Evolutionary conservation across 2,888 invertebrate genomes (phyloP).

Genomic region (Philopedon plagiatum): DNA sequence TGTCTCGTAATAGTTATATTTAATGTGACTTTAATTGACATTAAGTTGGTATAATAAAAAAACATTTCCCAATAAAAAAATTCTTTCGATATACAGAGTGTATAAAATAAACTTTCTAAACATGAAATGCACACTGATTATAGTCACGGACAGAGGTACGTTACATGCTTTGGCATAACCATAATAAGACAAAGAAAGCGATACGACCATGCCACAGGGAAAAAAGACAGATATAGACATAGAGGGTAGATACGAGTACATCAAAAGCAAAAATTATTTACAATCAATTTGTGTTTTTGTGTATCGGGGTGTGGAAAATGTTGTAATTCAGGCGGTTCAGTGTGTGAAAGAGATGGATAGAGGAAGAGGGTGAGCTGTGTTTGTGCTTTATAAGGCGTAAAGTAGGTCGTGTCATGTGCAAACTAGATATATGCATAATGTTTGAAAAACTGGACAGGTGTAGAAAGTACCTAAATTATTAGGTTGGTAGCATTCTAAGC

Average conservation of each 20-base stretch:
- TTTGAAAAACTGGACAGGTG: neutral
- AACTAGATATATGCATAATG: neutral
- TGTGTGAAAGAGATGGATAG: neutral
- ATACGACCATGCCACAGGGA: slow-evolving; percentile 33
- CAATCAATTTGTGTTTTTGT: slow-evolving; percentile 21
- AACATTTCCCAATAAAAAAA: neutral
- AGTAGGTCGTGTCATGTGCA: neutral
- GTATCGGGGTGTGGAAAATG: slow-evolving; percentile 1
- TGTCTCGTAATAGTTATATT: neutral
- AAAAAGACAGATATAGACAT: slow-evolving; percentile 10
- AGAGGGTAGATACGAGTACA: slow-evolving; percentile 24
- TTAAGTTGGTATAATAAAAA: too few species aligned
- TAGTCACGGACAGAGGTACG: slow-evolving; percentile 8
- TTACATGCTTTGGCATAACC: slow-evolving; percentile 28
- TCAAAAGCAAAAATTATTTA: slow-evolving; percentile 42
- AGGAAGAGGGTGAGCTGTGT: neutral
- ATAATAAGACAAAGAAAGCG: slow-evolving; percentile 14
- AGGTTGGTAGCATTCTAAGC: neutral
- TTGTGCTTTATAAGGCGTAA: neutral
- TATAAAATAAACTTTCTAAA: neutral
- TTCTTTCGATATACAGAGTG: neutral
- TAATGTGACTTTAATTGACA: too few species aligned
- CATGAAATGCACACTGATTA: neutral
- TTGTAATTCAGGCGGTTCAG: neutral
- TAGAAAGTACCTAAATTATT: neutral